A percentile compares a stretch with the other conserved stretches of the same genome.
phyloP scores from a whole-genome alignment of 1,140 invertebrate species.

The Potamilus streckersoni region DNA sequence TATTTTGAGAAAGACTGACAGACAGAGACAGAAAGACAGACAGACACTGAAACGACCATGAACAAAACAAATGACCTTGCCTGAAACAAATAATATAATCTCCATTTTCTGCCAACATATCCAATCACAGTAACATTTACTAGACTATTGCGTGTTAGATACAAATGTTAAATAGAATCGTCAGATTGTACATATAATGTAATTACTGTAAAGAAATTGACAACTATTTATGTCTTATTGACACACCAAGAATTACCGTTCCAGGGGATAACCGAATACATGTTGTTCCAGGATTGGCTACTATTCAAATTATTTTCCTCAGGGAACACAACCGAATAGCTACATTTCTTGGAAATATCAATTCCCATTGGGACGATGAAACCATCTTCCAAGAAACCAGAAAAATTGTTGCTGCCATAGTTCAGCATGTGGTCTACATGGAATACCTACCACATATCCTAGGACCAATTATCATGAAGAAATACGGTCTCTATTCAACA shows the following conservation, averaged over 20 bases:
- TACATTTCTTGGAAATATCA: conserved; percentile 77
- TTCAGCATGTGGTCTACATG: conserved; percentile 94
- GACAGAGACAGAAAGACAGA: too few species aligned
- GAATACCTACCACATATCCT: conserved; percentile 2
- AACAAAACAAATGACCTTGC: background rate
- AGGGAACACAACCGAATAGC: conserved; percentile 95
- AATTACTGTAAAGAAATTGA: too few species aligned
- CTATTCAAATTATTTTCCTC: conserved; percentile 98
- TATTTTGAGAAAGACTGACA: too few species aligned
- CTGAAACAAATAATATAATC: background rate
- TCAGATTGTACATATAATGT: too few species aligned
- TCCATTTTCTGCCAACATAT: too few species aligned
- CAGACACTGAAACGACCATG: too few species aligned
- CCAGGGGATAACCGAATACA: conserved; percentile 74
- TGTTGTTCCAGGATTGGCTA: conserved; percentile 75
- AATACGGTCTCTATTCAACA: conserved; percentile 1
- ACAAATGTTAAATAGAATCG: too few species aligned
- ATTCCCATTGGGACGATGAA: conserved; percentile 89
- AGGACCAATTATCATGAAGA: background rate
- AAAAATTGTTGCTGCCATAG: conserved; percentile 93
- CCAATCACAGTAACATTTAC: too few species aligned
- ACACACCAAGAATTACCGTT: background rate
- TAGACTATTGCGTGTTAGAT: too few species aligned
- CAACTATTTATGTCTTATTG: too few species aligned
- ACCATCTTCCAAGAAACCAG: conserved; percentile 83